A percentile compares a stretch with the other conserved stretches of the same genome.
Evolutionary conservation across 1,140 invertebrate species (phyloP).

Genomic region (Theocolax elegans): DNA sequence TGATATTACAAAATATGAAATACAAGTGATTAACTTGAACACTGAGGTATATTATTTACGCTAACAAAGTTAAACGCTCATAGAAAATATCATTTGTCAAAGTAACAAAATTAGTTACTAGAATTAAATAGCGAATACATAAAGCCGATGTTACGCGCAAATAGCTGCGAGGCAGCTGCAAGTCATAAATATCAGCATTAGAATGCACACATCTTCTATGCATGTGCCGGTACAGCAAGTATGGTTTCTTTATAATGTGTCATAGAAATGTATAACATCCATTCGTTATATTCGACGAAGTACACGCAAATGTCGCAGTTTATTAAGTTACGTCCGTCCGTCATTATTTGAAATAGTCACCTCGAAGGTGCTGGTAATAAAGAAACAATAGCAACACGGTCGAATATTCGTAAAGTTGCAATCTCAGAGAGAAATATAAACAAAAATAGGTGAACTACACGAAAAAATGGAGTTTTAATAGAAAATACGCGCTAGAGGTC

Average conservation of each 20-base stretch:
- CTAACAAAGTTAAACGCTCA: no score
- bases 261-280: conserved; percentile 65
- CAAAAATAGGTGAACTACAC: no score
- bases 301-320: conserved; percentile 56
- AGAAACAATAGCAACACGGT: neutral
- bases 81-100: neutral
- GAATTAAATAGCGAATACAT: neutral
- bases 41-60: no score
- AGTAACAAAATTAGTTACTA: neutral
- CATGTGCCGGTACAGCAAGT: conserved; percentile 33
- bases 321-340: conserved; percentile 58
- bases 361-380: neutral
- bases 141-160: no score
- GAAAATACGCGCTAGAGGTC: conserved; percentile 8
- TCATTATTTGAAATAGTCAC: conserved; percentile 52
- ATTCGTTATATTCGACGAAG: conserved; percentile 58
- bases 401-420: no score
- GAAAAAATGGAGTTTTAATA: neutral
- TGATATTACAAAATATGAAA: no score
- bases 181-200: conserved; percentile 60
- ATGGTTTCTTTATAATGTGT: conserved; percentile 62
- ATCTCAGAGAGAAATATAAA: no score
- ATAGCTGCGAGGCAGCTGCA: conserved; percentile 41
- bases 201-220: conserved; percentile 7
- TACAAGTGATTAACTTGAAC: no score